Conservation (phyloP, 1,140 invertebrate species). For the Neotoxoptera formosana region DNA sequence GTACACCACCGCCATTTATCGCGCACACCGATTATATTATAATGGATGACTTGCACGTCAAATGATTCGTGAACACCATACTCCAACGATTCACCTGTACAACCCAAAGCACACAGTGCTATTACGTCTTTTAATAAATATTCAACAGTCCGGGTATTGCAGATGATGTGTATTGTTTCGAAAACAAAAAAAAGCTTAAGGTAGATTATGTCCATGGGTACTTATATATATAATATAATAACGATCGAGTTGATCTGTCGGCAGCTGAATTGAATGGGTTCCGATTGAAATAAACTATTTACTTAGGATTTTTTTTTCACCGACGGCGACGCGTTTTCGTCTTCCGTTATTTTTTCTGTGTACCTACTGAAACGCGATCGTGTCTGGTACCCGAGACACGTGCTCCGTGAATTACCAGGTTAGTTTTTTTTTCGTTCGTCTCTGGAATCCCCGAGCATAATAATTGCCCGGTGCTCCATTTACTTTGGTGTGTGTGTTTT, state of each 20-base stretch:
- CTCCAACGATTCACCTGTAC: not conserved
- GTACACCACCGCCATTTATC: constrained; percentile 24
- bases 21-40: constrained; percentile 13
- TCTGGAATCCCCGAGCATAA: constrained; percentile 31
- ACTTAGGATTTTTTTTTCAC: constrained; percentile 50
- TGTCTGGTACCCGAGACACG: constrained; percentile 52
- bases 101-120: not conserved
- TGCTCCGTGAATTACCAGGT: constrained; percentile 55
- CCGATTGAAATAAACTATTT: constrained; percentile 53
- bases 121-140: not conserved
- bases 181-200: not conserved
- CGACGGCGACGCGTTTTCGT: constrained; percentile 31
- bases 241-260: constrained; percentile 12
- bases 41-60: constrained; percentile 28
- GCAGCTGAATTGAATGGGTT: constrained; percentile 57
- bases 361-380: constrained; percentile 28
- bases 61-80: not conserved
- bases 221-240: constrained; percentile 20
- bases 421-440: constrained; percentile 36
- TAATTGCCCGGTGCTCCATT: constrained; percentile 52
- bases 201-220: not conserved
- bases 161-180: constrained; percentile 29
- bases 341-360: constrained; percentile 28
- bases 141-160: constrained; percentile 5
- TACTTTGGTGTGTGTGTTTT: constrained; percentile 37